Evolutionary conservation across 2,113 vertebrate species (phyloP), one percentile per base, ranked within the genome.

Genomic region (Dendropsophus ebraccatus): DNA sequence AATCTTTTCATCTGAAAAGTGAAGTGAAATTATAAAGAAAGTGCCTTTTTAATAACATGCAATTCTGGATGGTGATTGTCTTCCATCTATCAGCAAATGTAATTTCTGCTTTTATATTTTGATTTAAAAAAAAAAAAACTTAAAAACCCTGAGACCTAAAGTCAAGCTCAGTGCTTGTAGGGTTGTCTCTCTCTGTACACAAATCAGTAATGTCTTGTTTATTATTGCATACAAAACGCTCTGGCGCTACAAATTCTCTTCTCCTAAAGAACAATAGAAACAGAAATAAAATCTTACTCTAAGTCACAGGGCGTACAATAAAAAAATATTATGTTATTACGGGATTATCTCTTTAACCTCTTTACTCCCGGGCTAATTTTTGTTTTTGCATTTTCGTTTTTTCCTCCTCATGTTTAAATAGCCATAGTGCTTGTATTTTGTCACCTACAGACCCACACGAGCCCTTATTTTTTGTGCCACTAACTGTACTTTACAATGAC

Each of bases 41-140:
- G 56, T 28, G 35, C 56, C 62, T 47, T 23, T 81, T 62, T 65
- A 45, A 62, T 81, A 28, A 81, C 13, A 62, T n/a, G 78, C 37
- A 28, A 45, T 65, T 45, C 23, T 65, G 35, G 60, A 81, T 25
- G 1, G 32, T 80, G 54, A 62, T 47, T 86, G 25, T 62, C 8
- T 85, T 50, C 32, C 84, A n/a, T n/a, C n/a, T n/a, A 81, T 83
- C 54, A 85, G 70, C 28, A 86, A 80, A 85, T 85, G 52, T 80
- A 87, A 89, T 76, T 86, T 54, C 70, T 85, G 75, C 11, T 72
- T 88, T 73, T 28, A 80, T 77, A 16, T 70, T 69, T 35, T 60
- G 52, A 37, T 35, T 28, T 23, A 65, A 60, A 77, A 77, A 52
- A 5, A n/a, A 23, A 52, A 14, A 49, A 75, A 28, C 19, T 65